Percentiles rank a stretch among this genome's conserved stretches.
phyloP scores from a whole-genome alignment of 2,113 vertebrate species.

The Sebastes schlegelii region DNA sequence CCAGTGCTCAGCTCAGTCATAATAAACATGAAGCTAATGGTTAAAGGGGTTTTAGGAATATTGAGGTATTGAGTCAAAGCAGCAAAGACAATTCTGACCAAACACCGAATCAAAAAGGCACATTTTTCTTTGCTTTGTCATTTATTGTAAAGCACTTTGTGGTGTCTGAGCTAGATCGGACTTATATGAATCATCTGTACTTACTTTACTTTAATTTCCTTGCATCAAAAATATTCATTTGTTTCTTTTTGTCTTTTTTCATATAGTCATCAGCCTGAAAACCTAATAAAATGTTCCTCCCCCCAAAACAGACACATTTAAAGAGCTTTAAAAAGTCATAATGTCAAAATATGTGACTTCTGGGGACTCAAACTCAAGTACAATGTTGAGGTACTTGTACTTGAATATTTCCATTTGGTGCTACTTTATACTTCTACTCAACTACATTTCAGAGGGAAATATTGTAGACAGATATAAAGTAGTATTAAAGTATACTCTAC shows the following conservation, averaged over 20 bases:
- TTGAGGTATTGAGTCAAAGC: not conserved
- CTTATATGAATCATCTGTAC: not conserved
- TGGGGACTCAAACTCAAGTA: not conserved
- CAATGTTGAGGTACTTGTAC: not conserved
- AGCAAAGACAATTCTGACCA: not conserved
- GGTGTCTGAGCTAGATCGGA: too few relatives aligned
- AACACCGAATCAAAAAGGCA: not conserved
- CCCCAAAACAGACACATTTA: too few relatives aligned
- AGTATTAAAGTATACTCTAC: too few relatives aligned
- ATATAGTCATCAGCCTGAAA: not conserved
- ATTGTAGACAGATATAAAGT: too few relatives aligned
- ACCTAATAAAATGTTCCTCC: too few relatives aligned
- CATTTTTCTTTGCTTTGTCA: not conserved
- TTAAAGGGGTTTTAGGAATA: not conserved
- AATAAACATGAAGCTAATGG: slow-evolving; percentile 5
- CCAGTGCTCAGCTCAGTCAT: slow-evolving; percentile 12
- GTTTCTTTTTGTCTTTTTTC: not conserved
- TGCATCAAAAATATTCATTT: not conserved
- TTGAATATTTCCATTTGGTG: too few relatives aligned
- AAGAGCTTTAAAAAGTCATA: too few relatives aligned
- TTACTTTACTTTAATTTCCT: not conserved
- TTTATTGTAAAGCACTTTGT: not conserved
- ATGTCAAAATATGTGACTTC: too few relatives aligned
- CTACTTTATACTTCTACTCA: too few relatives aligned
- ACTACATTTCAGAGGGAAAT: too few relatives aligned